A percentile compares a stretch with the other conserved stretches of the same genome.
These are phyloP conservation scores for Mycalesis mineus DNA, from an alignment of 2,888 invertebrate genomes.

Conservation along the genomic window DNA sequence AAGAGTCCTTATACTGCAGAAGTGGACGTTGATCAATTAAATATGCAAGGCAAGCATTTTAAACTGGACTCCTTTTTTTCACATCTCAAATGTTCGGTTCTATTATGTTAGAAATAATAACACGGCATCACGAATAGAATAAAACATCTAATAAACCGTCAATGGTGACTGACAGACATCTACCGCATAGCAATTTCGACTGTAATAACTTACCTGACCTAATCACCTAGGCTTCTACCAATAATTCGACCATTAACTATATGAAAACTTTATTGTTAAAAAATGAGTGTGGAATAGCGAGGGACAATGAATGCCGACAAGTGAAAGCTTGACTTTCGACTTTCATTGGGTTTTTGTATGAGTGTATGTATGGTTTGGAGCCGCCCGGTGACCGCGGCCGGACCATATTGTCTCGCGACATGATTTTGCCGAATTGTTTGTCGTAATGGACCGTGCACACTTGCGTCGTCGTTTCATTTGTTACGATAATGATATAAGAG, in stretches of 20 bases:
- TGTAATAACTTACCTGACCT: conserved; percentile 37
- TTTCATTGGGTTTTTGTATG: conserved; percentile 75
- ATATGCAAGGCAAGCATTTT: too few relatives aligned
- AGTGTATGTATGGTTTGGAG: conserved; percentile 64
- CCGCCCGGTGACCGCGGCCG: conserved; percentile 56
- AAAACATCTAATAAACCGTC: conserved; percentile 33
- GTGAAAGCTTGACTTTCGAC: conserved; percentile 77
- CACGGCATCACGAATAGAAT: conserved; percentile 26
- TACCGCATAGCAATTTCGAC: conserved; percentile 31
- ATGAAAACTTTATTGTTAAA: conserved; percentile 50
- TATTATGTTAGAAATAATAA: conserved; percentile 27
- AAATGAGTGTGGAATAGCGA: conserved; percentile 43
- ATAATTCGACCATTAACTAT: conserved; percentile 45
- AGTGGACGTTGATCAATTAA: too few relatives aligned
- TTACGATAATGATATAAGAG: too few relatives aligned
- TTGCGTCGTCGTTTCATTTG: not conserved
- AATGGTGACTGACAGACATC: conserved; percentile 29
- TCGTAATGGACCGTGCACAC: conserved; percentile 23
- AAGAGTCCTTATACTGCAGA: too few relatives aligned
- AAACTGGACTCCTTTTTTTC: conserved; percentile 15
- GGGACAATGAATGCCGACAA: conserved; percentile 64
- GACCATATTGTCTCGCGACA: conserved; percentile 73
- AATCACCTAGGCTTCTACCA: conserved; percentile 38
- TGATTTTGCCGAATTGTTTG: conserved; percentile 39
- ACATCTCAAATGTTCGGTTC: conserved; percentile 11